Evolutionary conservation across 1,140 invertebrate genomes (phyloP).

Genomic region (Gryon sp.): DNA sequence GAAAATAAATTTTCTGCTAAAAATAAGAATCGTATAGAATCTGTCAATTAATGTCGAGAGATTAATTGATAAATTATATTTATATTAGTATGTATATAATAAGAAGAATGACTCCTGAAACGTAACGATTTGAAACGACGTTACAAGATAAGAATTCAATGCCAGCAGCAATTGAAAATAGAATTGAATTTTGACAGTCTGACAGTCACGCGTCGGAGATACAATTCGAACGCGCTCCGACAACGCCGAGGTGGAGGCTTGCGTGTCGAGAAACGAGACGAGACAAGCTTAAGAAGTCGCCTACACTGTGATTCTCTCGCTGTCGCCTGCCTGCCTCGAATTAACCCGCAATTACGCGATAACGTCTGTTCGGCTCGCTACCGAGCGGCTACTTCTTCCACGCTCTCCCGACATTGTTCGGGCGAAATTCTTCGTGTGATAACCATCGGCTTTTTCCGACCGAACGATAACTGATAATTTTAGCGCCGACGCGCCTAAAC

Average conservation of each 20-base stretch:
- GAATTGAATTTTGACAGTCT: constrained; percentile 57
- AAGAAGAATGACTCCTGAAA: too few species aligned
- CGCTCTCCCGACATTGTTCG: constrained; percentile 36
- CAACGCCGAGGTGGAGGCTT: constrained; percentile 50
- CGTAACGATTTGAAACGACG: constrained; percentile 16
- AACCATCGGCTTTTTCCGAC: constrained; percentile 29
- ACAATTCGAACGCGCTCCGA: constrained; percentile 36
- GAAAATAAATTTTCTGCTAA: too few species aligned
- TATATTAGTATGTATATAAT: too few species aligned
- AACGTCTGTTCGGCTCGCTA: constrained; percentile 64
- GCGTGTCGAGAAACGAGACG: constrained; percentile 68
- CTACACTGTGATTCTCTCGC: constrained; percentile 69
- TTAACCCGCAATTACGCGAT: constrained; percentile 77
- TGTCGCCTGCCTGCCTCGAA: constrained; percentile 72
- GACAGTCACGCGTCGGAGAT: constrained; percentile 48
- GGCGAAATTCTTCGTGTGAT: constrained; percentile 28
- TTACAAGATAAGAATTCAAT: constrained; percentile 53
- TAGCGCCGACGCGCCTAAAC: constrained; percentile 22
- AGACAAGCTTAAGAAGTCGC: constrained; percentile 70
- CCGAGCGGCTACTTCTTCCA: constrained; percentile 40
- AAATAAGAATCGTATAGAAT: too few species aligned
- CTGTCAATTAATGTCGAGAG: too few species aligned
- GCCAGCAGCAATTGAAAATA: constrained; percentile 44
- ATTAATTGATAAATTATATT: too few species aligned
- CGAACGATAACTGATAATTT: constrained; percentile 41